A percentile compares a stretch with the other conserved stretches of the same genome.
Evolutionary conservation across 1,140 invertebrate species (phyloP).

Genomic region (Polypedilum vanderplanki): DNA sequence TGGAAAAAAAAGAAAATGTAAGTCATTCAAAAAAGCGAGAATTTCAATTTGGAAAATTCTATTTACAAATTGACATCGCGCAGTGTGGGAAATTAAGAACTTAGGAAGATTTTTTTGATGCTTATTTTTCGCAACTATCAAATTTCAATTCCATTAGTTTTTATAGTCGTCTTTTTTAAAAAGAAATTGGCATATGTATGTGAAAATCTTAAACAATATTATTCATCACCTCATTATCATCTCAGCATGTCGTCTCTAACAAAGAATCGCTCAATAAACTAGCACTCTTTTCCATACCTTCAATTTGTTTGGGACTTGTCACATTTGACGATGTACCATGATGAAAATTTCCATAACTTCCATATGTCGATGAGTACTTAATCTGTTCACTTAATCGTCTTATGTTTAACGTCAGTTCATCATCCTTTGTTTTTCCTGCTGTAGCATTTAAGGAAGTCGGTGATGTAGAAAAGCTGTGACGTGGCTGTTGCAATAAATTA

Average conservation of each 20-base stretch:
- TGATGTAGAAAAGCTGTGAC: conserved; percentile 39
- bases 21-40: no score
- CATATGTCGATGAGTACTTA: conserved; percentile 8
- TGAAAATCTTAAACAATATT: no score
- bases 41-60: no score
- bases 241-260: conserved; percentile 40
- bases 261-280: conserved; percentile 34
- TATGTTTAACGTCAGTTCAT: conserved; percentile 40
- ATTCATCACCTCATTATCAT: neutral
- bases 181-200: no score
- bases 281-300: conserved; percentile 31
- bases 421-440: conserved; percentile 33
- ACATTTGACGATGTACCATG: conserved; percentile 28
- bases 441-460: conserved; percentile 30
- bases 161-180: no score
- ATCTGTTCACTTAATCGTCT: conserved; percentile 41
- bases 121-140: no score
- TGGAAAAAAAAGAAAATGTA: no score
- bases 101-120: no score
- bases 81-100: no score
- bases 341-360: neutral
- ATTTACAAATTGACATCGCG: no score
- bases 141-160: no score
- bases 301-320: conserved; percentile 31
- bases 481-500: conserved; percentile 34